phyloP scores from a whole-genome alignment of 2,888 invertebrate species.

The Eudemis profundana region DNA sequence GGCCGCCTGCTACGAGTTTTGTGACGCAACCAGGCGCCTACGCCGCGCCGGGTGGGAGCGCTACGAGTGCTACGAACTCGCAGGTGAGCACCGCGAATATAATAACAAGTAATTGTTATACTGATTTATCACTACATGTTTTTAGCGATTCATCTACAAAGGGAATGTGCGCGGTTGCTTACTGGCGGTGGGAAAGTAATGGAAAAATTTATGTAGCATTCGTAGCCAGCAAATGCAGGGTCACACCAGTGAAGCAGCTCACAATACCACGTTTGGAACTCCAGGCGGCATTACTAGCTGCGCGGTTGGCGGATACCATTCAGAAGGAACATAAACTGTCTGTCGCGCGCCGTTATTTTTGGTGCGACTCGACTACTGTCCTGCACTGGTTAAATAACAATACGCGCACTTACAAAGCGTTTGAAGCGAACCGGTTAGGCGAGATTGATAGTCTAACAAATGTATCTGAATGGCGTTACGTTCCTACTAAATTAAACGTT shows the following conservation, averaged over 20 bases:
- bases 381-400: constrained; percentile 1
- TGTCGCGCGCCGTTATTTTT: not conserved
- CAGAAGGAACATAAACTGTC: not conserved
- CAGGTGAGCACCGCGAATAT: not conserved
- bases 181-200: not conserved
- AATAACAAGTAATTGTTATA: constrained; percentile 2
- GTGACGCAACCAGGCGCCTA: not conserved
- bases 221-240: constrained; percentile 1
- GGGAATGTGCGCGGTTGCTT: constrained; percentile 2
- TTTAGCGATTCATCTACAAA: constrained; percentile 5
- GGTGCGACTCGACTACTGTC: constrained; percentile 12
- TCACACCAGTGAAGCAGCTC: not conserved
- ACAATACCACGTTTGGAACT: not conserved
- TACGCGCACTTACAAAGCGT: constrained; percentile 1
- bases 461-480: constrained; percentile 1
- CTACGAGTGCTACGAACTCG: constrained; percentile 1
- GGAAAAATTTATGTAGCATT: not conserved
- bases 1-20: not conserved
- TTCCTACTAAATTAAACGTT: not conserved
- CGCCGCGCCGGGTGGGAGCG: not conserved
- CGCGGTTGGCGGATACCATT: constrained; percentile 10
- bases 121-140: not conserved
- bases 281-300: constrained; percentile 6
- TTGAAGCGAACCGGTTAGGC: not conserved
- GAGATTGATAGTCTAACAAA: not conserved